Evolutionary conservation across 1,140 invertebrate species (phyloP), one percentile per base, ranked within the genome.

Genomic region (Cepaea nemoralis): DNA sequence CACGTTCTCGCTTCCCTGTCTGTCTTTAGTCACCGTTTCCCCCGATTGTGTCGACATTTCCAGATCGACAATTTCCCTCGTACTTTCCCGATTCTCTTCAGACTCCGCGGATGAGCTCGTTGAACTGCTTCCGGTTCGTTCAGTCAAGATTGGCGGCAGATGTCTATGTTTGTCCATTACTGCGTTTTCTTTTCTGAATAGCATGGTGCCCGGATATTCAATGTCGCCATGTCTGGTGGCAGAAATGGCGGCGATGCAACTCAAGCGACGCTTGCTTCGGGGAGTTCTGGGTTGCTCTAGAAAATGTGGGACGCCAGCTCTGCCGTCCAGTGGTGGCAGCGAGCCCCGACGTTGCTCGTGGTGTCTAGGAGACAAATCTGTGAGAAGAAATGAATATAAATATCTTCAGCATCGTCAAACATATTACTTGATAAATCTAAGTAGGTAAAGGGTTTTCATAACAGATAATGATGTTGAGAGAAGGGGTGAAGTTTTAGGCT

Each of bases 211-310:
- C 6, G 50, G 50, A 55, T 55, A n/a, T 8, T 63, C 59, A 31
- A 16, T 10, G 1, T 63, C n/a, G 27, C 33, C 59, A 63, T 10
- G 27, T 27, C n/a, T 6, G 8, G 55, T 40, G 6, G 66, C 3
- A 66, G 75, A 24, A 22, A 77, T 63, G 31, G 50, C 55, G 33
- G 75, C 75, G 22, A 66, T 40, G 14, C 37, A 40, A 37, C 75
- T 77, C 3, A 77, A 35, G 19, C 75, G n/a, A 6, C 75, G 75
- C n/a, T 33, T 55, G 55, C 75, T 77, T 37, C 48, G n/a, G 3
- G 75, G 50, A n/a, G 75, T 24, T n/a, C 35, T 22, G 1, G 33
- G 31, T 35, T 37, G 73, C 22, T 50, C 48, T 16, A 24, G 35
- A 22, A 5, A 31, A 31, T 10, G 40, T 5, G 35, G 69, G 24